phyloP scores from a whole-genome alignment of 2,113 vertebrate species.

The Neogobius melanostomus region DNA sequence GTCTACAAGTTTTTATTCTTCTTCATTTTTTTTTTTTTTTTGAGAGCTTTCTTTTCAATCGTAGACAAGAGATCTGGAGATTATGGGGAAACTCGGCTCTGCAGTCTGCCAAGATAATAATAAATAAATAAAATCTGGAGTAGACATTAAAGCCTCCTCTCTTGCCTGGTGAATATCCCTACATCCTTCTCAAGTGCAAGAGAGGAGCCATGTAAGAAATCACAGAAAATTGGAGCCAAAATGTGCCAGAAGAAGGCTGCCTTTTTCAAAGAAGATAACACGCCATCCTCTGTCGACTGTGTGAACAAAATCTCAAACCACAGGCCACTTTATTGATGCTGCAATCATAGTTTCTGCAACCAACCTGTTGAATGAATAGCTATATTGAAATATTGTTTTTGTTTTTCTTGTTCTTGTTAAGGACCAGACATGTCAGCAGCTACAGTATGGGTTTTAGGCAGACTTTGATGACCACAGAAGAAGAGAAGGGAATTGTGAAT shows the following conservation, averaged over 20 bases:
- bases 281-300: conserved; percentile 1
- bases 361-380: not conserved
- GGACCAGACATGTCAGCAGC: too few relatives aligned
- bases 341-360: not conserved
- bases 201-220: conserved; percentile 4
- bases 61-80: conserved; percentile 35
- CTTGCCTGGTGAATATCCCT: conserved; percentile 2
- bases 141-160: conserved; percentile 8
- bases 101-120: conserved; percentile 21
- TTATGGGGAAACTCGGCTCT: conserved; percentile 12
- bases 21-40: conserved; percentile 5
- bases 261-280: conserved; percentile 1
- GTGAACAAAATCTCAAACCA: conserved; percentile 1
- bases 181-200: not conserved
- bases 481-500: too few relatives aligned
- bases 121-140: conserved; percentile 37
- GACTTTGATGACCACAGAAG: too few relatives aligned
- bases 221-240: conserved; percentile 1
- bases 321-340: not conserved
- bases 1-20: conserved; percentile 33
- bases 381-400: too few relatives aligned
- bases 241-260: not conserved
- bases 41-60: conserved; percentile 39
- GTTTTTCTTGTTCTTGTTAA: not conserved
- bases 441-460: too few relatives aligned